Base-by-base conservation (phyloP, 2,797 vertebrate genomes). In the Gobionotothen gibberifrons region DNA sequence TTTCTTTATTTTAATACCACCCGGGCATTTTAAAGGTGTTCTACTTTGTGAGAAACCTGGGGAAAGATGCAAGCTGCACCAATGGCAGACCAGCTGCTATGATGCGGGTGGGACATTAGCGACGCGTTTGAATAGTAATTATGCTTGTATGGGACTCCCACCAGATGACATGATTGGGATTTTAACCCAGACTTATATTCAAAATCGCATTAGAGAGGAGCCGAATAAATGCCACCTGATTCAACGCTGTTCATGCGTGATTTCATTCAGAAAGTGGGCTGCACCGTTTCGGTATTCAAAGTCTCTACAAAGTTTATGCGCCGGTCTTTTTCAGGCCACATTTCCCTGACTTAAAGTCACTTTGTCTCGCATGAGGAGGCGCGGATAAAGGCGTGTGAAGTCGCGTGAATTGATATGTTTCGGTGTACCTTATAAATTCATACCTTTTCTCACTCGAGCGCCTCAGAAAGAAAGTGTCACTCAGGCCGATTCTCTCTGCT, bases 361-460 rank as follows among this genome's bases (percentile, higher is more conserved):
- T 93, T 94, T 87, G 91, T 98, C 93, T 95, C 95, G 95, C 95
- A 94, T 98, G 97, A 98, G 93, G 90, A 91, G 95, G 77, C 95
- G 85, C 93, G 94, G 91, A 98, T 95, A 99, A 99, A 97, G 93
- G 96, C 96, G 95, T 91, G 94, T 94, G 95, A 96, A 95, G 95
- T 95, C 89, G 94, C 92, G 93, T 95, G 96, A 98, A 98, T 99
- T 95, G 97, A 96, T 95, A 97, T 97, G 97, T 97, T 97, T 97
- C 93, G 95, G 95, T 97, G 96, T 96, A 97, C 95, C 96, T 97
- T 97, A 97, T 97, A 97, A 97, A 98, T 98, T 99, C 97, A 97
- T 95, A 97, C 96, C 96, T 96, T 96, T 97, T 97, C 96, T 96
- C 96, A 96, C 92, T 94, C 93, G 91, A 96, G 93, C 95, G 95